Evolutionary conservation across 1,140 invertebrate species (phyloP).

Genomic region (Propsilocerus akamusi): DNA sequence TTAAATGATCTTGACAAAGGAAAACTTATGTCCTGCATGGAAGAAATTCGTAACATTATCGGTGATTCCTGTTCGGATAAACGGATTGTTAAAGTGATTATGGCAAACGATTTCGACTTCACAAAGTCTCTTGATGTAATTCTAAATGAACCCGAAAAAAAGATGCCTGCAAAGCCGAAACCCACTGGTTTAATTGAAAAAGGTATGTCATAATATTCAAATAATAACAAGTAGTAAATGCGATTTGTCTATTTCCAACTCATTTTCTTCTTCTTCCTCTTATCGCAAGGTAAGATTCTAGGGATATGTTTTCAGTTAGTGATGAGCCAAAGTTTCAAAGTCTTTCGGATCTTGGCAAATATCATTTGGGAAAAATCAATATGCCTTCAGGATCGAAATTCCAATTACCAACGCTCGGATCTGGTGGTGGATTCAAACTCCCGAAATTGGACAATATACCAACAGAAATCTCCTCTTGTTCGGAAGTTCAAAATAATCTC

Average conservation of each 20-base stretch:
- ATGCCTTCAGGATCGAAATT: not conserved
- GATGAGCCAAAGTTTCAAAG: conserved; percentile 6
- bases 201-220: too few relatives aligned
- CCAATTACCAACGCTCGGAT: not conserved
- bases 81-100: conserved; percentile 40
- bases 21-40: conserved; percentile 63
- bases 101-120: conserved; percentile 49
- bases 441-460: not conserved
- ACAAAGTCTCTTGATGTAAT: conserved; percentile 52
- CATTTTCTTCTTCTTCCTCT: too few relatives aligned
- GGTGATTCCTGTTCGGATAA: conserved; percentile 55
- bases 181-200: not conserved
- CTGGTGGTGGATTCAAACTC: not conserved
- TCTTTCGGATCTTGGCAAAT: conserved; percentile 6
- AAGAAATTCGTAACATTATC: conserved; percentile 60
- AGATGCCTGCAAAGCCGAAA: conserved; percentile 7
- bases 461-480: too few relatives aligned
- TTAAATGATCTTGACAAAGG: conserved; percentile 46
- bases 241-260: too few relatives aligned
- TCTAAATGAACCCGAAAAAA: conserved; percentile 27
- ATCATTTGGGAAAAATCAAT: not conserved
- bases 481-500: too few relatives aligned
- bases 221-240: too few relatives aligned
- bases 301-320: not conserved
- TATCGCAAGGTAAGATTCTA: conserved; percentile 2